Conservation (phyloP, 2,797 vertebrate genomes). For the Xenops minutus region DNA sequence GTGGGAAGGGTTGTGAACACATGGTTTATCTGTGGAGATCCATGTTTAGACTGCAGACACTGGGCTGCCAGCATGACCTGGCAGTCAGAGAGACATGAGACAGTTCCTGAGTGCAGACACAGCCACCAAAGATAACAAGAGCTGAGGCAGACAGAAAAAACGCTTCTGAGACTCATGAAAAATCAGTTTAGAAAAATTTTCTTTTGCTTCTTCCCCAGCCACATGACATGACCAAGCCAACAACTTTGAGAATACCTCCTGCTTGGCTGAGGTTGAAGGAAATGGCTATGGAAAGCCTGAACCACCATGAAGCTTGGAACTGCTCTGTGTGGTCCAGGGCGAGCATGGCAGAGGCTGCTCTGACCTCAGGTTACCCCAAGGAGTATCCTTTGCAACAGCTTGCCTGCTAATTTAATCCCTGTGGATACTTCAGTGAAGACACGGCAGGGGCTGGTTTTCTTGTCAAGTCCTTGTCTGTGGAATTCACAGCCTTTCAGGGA, state of each 20-base stretch:
- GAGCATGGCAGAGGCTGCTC: neutral
- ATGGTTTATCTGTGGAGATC: neutral
- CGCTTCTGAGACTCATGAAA: neutral
- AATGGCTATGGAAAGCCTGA: neutral
- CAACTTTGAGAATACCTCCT: neutral
- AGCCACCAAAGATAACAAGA: neutral
- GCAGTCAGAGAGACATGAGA: neutral
- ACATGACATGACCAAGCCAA: neutral
- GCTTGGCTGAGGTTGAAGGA: neutral
- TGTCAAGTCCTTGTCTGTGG: neutral
- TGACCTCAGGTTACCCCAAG: neutral
- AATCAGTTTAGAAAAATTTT: neutral
- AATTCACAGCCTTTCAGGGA: neutral
- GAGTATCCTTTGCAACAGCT: neutral
- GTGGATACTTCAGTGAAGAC: neutral
- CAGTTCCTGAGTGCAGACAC: neutral
- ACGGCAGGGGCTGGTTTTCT: neutral
- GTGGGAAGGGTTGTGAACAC: neutral
- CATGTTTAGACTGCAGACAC: neutral
- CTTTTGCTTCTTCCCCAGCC: neutral
- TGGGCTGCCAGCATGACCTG: neutral
- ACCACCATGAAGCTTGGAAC: neutral
- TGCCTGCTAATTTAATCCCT: conserved; percentile 17
- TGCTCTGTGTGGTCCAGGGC: neutral
- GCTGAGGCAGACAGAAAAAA: neutral